These are phyloP conservation scores for Gopherus flavomarginatus DNA, from an alignment of 2,113 vertebrate genomes.

Conservation along the genomic window DNA sequence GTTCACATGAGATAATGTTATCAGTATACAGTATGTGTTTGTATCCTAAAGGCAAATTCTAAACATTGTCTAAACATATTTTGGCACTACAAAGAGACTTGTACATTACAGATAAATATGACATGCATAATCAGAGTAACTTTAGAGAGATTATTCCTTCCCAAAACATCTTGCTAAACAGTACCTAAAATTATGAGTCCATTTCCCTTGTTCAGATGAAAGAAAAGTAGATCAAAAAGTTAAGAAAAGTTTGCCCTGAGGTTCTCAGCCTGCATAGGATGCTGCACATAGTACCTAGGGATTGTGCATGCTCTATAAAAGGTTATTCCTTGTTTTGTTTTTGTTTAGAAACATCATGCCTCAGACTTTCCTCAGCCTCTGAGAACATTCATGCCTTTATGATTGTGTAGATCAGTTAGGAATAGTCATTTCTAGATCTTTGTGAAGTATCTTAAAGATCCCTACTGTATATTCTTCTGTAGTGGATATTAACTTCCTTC, in stretches of 20 bases:
- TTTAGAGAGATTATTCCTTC: not conserved
- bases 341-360: not conserved
- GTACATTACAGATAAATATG: not conserved
- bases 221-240: not conserved
- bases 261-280: not conserved
- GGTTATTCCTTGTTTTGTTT: not conserved
- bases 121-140: rapidly evolving
- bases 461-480: not conserved
- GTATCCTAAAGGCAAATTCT: not conserved
- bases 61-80: not conserved
- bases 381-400: not conserved
- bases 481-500: not conserved
- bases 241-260: not conserved
- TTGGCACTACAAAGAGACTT: not conserved
- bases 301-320: not conserved
- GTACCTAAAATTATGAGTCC: not conserved
- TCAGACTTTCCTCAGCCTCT: not conserved
- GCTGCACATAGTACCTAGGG: not conserved
- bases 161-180: not conserved
- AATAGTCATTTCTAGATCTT: not conserved
- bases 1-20: not conserved
- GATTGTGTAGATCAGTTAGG: not conserved
- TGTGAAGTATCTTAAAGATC: not conserved
- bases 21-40: not conserved
- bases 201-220: not conserved